phyloP scores from a whole-genome alignment of 2,113 vertebrate genomes.

The Ptilonorhynchus violaceus region DNA sequence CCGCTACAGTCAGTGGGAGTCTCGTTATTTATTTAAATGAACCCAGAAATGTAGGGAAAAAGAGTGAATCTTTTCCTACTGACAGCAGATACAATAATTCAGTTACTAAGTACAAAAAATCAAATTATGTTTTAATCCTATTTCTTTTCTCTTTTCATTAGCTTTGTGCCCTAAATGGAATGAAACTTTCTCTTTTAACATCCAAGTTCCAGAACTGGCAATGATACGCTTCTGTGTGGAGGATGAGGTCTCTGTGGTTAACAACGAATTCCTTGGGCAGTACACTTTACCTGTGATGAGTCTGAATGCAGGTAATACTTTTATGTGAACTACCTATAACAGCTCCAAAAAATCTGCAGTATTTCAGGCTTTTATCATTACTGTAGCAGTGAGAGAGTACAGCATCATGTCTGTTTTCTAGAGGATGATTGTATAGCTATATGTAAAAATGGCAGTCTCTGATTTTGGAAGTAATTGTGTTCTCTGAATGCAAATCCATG shows the following conservation, averaged over 20 bases:
- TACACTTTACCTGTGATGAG: conserved; percentile 83
- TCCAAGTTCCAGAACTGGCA: conserved; percentile 82
- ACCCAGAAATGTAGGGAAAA: not conserved
- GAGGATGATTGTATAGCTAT: not conserved
- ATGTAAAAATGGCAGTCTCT: not conserved
- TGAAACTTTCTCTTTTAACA: conserved; percentile 75
- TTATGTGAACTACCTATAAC: not conserved
- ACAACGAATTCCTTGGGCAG: conserved; percentile 85
- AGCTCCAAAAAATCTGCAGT: not conserved
- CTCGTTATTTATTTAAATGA: not conserved
- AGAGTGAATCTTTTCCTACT: not conserved
- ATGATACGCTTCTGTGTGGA: conserved; percentile 82
- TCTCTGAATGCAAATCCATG: not conserved
- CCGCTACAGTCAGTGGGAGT: not conserved
- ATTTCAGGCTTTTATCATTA: not conserved
- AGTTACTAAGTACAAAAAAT: not conserved
- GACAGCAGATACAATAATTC: not conserved
- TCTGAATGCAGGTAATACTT: conserved; percentile 83
- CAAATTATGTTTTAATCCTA: not conserved
- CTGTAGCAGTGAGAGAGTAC: not conserved
- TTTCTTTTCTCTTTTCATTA: conserved; percentile 38
- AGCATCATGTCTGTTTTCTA: not conserved
- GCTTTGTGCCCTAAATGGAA: conserved; percentile 84
- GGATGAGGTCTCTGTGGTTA: conserved; percentile 70
- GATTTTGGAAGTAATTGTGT: not conserved